A percentile compares a stretch with the other conserved stretches of the same genome.
These are phyloP conservation scores for Eristalis pertinax DNA, from an alignment of 2,888 invertebrate species.

Conservation along the genomic window DNA sequence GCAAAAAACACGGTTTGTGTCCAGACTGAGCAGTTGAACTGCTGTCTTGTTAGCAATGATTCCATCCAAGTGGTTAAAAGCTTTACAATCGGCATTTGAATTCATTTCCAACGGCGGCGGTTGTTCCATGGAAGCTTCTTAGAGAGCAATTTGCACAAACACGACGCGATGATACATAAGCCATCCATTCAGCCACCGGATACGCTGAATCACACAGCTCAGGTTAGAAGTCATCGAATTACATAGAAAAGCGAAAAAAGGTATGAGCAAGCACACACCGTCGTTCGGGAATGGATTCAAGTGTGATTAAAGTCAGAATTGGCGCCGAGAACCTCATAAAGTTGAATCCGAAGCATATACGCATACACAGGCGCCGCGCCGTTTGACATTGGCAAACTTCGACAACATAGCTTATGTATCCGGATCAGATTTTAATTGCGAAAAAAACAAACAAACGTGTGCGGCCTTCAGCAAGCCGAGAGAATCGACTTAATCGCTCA, in stretches of 20 bases:
- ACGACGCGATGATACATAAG: constrained; percentile 34
- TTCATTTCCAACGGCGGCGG: constrained; percentile 14
- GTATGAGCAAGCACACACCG: neutral
- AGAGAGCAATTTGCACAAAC: neutral
- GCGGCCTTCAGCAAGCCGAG: neutral
- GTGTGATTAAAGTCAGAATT: neutral
- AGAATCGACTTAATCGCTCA: neutral
- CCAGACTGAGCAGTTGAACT: no score
- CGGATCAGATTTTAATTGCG: neutral
- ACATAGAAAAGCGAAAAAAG: neutral
- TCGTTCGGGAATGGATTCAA: neutral
- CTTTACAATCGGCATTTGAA: neutral
- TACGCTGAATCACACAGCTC: constrained; percentile 19
- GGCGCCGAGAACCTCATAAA: neutral
- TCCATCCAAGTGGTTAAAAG: neutral
- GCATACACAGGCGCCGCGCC: neutral
- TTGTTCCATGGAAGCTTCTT: constrained; percentile 8
- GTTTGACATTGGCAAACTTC: neutral
- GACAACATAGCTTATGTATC: neutral
- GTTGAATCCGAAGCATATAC: neutral
- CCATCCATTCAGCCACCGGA: constrained; percentile 44
- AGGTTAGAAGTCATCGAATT: constrained; percentile 8
- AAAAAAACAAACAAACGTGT: neutral
- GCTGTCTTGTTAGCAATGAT: neutral
- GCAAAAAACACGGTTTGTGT: no score